phyloP scores from a whole-genome alignment of 2,113 vertebrate species.

The Dromaius novaehollandiae region DNA sequence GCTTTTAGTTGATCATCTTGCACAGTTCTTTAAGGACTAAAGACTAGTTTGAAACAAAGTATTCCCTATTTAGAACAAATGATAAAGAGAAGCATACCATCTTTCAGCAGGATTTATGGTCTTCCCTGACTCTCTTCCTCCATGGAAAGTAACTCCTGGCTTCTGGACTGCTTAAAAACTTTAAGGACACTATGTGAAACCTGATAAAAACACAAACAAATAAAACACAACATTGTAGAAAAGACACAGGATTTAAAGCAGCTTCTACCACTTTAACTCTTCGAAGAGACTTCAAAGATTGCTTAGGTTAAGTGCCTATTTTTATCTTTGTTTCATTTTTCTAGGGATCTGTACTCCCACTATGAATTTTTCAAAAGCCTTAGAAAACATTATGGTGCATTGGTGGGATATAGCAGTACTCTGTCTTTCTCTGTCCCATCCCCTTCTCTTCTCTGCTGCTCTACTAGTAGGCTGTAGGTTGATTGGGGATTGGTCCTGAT shows the following conservation, averaged over 20 bases:
- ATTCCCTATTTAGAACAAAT: neutral
- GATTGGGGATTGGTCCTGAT: rapidly evolving
- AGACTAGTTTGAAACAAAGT: neutral
- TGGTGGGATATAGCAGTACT: neutral
- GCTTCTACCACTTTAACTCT: neutral
- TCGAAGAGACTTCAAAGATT: rapidly evolving
- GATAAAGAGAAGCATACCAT: neutral
- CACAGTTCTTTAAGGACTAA: neutral
- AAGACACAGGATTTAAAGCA: neutral
- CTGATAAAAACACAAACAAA: neutral
- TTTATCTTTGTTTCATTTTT: neutral
- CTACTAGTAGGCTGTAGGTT: neutral
- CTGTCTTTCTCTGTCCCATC: neutral
- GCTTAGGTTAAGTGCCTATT: neutral
- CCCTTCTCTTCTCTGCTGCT: neutral
- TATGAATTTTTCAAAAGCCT: neutral
- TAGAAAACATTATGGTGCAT: rapidly evolving
- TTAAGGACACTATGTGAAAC: neutral
- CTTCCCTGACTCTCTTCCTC: neutral
- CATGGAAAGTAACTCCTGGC: neutral
- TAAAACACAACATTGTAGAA: neutral
- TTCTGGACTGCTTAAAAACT: neutral
- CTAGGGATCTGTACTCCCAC: rapidly evolving
- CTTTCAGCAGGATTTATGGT: neutral
- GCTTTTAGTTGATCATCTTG: neutral